Base-by-base conservation (phyloP, 2,113 vertebrate species). In the Zosterops japonicus region DNA sequence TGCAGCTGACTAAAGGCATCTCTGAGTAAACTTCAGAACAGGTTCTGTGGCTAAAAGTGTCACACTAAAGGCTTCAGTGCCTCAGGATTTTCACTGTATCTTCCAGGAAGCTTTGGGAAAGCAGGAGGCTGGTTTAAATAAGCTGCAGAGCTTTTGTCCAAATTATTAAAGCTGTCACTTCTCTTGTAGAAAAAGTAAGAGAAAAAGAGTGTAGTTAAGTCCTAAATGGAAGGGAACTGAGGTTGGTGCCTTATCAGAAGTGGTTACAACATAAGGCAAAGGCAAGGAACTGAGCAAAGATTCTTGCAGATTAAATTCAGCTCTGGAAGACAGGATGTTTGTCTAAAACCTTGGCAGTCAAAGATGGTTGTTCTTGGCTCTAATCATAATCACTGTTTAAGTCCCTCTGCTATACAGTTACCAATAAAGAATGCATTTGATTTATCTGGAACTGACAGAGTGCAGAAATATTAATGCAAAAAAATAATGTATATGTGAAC, bases 271-370 rank as follows among this genome's bases (percentile, higher is more conserved):
- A 17, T 8, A 72, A 85, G 42, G 85, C 75, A 80, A 93, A 70
- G 50, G 33, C 82, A 93, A 83, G 85, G 72, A 67, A 56, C 85
- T 31, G 59, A 87, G 87, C 72, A 92, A 29, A 80, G 68, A 63
- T 77, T 89, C 56, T 71, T 78, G 85, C 68, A 92, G 65, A 89
- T 92, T 78, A 81, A 92, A 89, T 93, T 64, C 56, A 78, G 1
- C 76, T 87, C 69, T 92, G 92, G 93, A 94, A 94, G 94, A 83
- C 78, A 96, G 90, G 90, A 96, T 96, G 79, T 97, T 97, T 96
- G 79, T 71, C 69, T 96, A 92, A 95, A 89, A 64, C 60, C 36
- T 7, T 90, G 90, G 79, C 92, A 96, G 76, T 50, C 52, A 60
- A 75, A 56, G 79, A 68, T 67, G 69, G 83, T 94, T 96, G 61